These are phyloP conservation scores for Gymnoscopelus microlampas DNA, from an alignment of 2,797 vertebrate genomes.

Conservation along the genomic window DNA sequence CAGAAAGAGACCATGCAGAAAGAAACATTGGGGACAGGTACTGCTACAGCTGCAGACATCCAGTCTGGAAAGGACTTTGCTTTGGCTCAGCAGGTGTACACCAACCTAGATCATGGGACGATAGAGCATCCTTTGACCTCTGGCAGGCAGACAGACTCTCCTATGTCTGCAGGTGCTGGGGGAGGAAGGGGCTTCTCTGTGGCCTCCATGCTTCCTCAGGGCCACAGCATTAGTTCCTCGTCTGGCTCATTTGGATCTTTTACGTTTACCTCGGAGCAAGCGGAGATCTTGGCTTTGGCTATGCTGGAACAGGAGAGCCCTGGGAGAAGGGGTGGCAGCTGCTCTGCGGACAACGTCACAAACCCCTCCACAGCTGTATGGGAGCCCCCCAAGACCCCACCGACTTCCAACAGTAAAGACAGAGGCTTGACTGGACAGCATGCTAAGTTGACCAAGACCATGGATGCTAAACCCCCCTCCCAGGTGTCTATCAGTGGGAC, in stretches of 20 bases:
- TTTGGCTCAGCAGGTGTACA: slow-evolving; percentile 83
- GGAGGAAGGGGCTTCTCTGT: slow-evolving; percentile 94
- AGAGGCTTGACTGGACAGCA: slow-evolving; percentile 70
- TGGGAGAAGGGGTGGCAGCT: slow-evolving; percentile 70
- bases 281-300: slow-evolving; percentile 93
- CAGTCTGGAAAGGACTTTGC: slow-evolving; percentile 78
- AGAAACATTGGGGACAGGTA: slow-evolving; percentile 68
- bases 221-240: slow-evolving; percentile 81
- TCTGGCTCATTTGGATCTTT: slow-evolving; percentile 86
- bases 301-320: slow-evolving; percentile 94
- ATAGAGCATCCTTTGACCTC: slow-evolving; percentile 78
- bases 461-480: slow-evolving; percentile 81
- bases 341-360: slow-evolving; percentile 67
- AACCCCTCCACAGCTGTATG: slow-evolving; percentile 73
- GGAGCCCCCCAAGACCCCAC: slow-evolving; percentile 77
- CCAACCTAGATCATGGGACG: slow-evolving; percentile 86
- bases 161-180: slow-evolving; percentile 86
- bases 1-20: slow-evolving; percentile 40
- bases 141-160: slow-evolving; percentile 90
- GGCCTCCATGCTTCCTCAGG: slow-evolving; percentile 94
- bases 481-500: slow-evolving; percentile 77
- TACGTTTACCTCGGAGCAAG: slow-evolving; percentile 91
- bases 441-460: slow-evolving; percentile 76
- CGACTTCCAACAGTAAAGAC: slow-evolving; percentile 72
- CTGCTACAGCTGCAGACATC: slow-evolving; percentile 54